Evolutionary conservation across 1,140 invertebrate species (phyloP), one percentile per base, ranked within the genome.

Genomic region (Caenorhabditis inopinata): DNA sequence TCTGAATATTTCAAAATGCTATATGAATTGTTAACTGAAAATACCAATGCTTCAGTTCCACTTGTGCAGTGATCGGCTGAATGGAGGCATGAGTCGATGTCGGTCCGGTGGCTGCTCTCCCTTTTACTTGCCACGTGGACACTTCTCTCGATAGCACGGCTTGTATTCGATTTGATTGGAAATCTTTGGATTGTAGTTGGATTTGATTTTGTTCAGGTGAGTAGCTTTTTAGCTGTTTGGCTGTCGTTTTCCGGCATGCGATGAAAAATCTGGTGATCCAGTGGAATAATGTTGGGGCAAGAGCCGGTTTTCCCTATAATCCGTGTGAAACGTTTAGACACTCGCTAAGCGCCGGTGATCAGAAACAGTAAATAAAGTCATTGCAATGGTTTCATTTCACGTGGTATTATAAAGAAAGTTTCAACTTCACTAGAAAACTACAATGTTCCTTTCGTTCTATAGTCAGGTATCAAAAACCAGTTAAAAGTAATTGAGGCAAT

Each of bases 101-200:
- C 58, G 35, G 32, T 68, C 32, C 58, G 58, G 6, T 68, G 58
- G 58, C 32, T 68, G 25, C 32, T 68, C 32, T 68, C 58, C 5
- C 58, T 68, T 68, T 32, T 68, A 68, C 58, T 68, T 68, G 58
- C 58, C 58, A 68, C 58, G 58, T 68, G 58, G 58, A 68, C 58
- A 7, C 32, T 68, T 68, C 58, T 68, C n/a, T 38, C 58, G 25
- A 68, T 68, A 5, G 58, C 58, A 1, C 58, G 58, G 7, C n/a
- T 42, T 3, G 58, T 68, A 11, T 68, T 68, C 32, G 58, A 68
- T 68, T 42, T 68, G 58, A 68, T 68, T n/a, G 58, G 58, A 21
- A 68, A 68, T 68, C 32, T 68, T 12, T 68, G 58, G 58, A 32
- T 68, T 32, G 58, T 68, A 21, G 58, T 68, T 2, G 29, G 18